Percentiles rank a stretch among this genome's conserved stretches.
Conservation (phyloP, 2,113 vertebrate genomes). For the Centrocercus urophasianus region DNA sequence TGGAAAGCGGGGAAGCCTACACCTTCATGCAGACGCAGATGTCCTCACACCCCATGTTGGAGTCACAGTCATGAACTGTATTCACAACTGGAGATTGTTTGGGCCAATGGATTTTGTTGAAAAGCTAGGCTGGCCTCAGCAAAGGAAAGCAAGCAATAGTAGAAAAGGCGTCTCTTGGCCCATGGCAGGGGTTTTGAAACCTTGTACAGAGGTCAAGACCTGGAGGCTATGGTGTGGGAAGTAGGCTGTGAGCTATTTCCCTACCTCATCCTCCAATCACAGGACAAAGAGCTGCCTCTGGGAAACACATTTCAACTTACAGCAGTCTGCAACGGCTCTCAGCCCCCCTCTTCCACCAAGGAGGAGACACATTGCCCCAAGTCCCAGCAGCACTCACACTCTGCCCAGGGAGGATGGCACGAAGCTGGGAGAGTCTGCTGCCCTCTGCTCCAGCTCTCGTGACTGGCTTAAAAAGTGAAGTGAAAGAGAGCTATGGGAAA, state of each 20-base stretch:
- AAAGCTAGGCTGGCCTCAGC: rapidly evolving
- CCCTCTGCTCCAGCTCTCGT: neutral
- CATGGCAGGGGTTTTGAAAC: rapidly evolving
- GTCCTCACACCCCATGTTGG: neutral
- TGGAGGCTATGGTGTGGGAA: neutral
- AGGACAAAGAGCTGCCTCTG: neutral
- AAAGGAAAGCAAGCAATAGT: neutral
- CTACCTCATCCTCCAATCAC: neutral
- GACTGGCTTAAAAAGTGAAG: constrained; percentile 47
- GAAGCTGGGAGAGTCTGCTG: neutral
- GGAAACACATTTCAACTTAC: neutral
- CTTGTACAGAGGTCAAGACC: neutral
- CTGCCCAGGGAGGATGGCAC: rapidly evolving
- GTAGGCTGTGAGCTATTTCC: neutral
- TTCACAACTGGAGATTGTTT: neutral
- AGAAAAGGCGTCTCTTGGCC: neutral
- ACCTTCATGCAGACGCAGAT: neutral
- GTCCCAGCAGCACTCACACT: rapidly evolving
- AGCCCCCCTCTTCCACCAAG: neutral
- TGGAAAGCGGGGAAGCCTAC: neutral
- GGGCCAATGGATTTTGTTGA: neutral
- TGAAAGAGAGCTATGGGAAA: constrained; percentile 46
- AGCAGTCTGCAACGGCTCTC: neutral
- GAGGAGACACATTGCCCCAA: rapidly evolving
- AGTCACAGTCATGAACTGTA: neutral